phyloP scores from a whole-genome alignment of 2,797 vertebrate genomes.

The Orestias chungarensis region DNA sequence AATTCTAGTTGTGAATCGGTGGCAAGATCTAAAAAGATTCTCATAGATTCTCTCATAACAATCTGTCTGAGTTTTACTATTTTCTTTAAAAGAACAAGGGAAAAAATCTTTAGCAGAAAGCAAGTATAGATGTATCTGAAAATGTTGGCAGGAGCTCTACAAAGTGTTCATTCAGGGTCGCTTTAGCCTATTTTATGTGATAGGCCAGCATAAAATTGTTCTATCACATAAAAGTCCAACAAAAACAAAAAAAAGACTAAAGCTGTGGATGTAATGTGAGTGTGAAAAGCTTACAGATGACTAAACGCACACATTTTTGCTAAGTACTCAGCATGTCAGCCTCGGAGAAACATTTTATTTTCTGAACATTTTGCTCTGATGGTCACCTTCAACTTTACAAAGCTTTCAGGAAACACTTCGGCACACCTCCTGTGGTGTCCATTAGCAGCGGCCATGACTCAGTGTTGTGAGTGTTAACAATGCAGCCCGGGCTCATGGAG shows the following conservation, averaged over 20 bases:
- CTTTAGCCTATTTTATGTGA: too few species aligned
- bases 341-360: conserved; percentile 22
- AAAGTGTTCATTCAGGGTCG: too few species aligned
- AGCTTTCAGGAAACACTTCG: conserved; percentile 33
- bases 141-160: too few species aligned
- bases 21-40: too few species aligned
- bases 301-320: background rate
- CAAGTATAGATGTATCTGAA: too few species aligned
- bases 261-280: background rate
- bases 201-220: too few species aligned
- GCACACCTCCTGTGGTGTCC: conserved; percentile 24
- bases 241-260: background rate
- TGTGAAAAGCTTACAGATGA: background rate
- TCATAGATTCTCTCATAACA: too few species aligned
- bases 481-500: conserved; percentile 24
- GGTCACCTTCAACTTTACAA: conserved; percentile 30
- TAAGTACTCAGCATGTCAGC: background rate
- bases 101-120: too few species aligned
- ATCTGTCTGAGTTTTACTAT: too few species aligned
- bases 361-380: background rate
- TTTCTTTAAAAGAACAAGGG: too few species aligned
- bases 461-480: conserved; percentile 32
- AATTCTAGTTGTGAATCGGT: too few species aligned
- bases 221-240: background rate
- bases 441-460: conserved; percentile 38